Base-by-base conservation (phyloP, 2,888 invertebrate species). In the Smittia sp. region DNA sequence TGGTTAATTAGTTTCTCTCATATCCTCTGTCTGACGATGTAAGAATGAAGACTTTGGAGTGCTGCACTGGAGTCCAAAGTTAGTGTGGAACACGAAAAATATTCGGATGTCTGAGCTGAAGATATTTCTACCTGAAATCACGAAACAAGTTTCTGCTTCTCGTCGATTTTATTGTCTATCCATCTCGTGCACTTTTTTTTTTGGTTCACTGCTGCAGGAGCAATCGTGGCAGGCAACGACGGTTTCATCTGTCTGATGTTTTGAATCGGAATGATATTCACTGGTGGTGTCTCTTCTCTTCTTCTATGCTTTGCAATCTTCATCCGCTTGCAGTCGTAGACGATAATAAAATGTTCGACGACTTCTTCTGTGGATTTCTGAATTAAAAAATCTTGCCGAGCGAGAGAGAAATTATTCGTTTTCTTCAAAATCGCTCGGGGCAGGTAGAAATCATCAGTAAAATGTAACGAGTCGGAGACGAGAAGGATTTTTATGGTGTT, bases 1-100 rank as follows among this genome's bases (percentile, higher is more conserved):
- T 41, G 70, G 70, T 70, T 70, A 70, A 70, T 70, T 70, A 70
- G 32, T 58, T 58, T 58, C 58, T 58, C 58, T 58, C 24, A 58
- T 58, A 18, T 58, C 58, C 58, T 58, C 20, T 24, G 58, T 58
- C 24, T 58, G 58, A 11, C 11, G 58, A 9, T 58, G 58, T 3
- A 46, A 13, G 46, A 46, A 3, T n/a, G 46, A 46, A 46, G 46
- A 46, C 46, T 46, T 15, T 46, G 15, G 46, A 46, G 15, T 46
- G 46, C 46, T 46, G 11, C 6, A n/a, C n/a, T 46, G n/a, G 11
- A 15, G 46, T 46, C 6, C 3, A 46, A 46, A 15, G n/a, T 11
- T 46, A 9, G 7, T 46, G 46, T n/a, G 46, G 46, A 15, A 32
- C 32, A 32, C 32, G 32, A 32, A 32, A 32, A 46, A 46, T 46